Percentiles rank a stretch among this genome's conserved stretches.
Conservation (phyloP, 2,797 vertebrate genomes). For the Lithobates sylvaticus region DNA sequence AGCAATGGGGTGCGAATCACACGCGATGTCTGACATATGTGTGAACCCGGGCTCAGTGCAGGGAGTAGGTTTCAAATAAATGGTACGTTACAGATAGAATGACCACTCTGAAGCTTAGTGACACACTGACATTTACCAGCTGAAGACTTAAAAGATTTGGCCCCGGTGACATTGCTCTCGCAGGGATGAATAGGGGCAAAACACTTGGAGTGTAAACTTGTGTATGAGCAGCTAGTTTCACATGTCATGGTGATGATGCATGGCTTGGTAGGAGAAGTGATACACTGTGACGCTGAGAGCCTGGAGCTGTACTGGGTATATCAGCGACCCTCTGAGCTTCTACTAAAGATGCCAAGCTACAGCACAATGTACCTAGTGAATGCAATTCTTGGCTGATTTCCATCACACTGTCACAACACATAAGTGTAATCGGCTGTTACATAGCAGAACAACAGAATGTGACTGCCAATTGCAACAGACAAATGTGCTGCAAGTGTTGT, state of each 20-base stretch:
- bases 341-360: slow-evolving; percentile 84
- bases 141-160: slow-evolving; percentile 55
- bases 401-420: slow-evolving; percentile 74
- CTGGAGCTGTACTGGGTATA: slow-evolving; percentile 76
- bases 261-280: slow-evolving; percentile 80
- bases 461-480: slow-evolving; percentile 74
- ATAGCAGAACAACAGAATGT: slow-evolving; percentile 71
- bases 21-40: too few relatives aligned
- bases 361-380: slow-evolving; percentile 84
- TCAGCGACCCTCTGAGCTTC: slow-evolving; percentile 63
- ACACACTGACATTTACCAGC: slow-evolving; percentile 31
- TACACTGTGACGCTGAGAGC: slow-evolving; percentile 79
- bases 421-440: slow-evolving; percentile 70
- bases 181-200: slow-evolving; percentile 77
- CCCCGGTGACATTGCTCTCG: slow-evolving; percentile 72
- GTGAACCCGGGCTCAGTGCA: neutral
- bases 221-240: slow-evolving; percentile 80
- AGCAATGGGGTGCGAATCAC: too few relatives aligned
- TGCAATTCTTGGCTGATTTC: slow-evolving; percentile 75
- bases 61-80: neutral
- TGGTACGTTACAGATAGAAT: neutral
- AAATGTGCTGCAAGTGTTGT: slow-evolving; percentile 63
- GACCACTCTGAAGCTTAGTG: neutral
- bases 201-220: slow-evolving; percentile 83
- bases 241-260: slow-evolving; percentile 81